Evolutionary conservation across 2,888 invertebrate genomes (phyloP).

Genomic region (Lapara coniferarum): DNA sequence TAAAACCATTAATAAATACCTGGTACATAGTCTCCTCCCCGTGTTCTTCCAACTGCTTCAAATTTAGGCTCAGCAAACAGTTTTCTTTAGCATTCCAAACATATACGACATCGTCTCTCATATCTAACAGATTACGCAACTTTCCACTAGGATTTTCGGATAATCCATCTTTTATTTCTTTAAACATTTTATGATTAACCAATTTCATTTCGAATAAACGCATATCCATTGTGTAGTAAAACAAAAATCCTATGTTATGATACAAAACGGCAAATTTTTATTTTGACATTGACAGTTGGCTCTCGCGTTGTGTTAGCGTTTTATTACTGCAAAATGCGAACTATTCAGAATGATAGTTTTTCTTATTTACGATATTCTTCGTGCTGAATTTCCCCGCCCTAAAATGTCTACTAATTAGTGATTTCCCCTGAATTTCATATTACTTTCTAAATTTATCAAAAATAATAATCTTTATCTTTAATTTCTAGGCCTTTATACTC

Average conservation of each 20-base stretch:
- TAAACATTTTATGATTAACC: constrained; percentile 84
- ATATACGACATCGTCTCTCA: constrained; percentile 87
- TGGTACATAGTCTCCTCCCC: constrained; percentile 83
- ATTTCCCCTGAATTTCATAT: too few relatives aligned
- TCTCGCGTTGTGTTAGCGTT: constrained; percentile 34
- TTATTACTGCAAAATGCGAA: not conserved
- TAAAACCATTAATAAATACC: constrained; percentile 69
- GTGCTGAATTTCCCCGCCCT: too few relatives aligned
- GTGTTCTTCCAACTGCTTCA: constrained; percentile 76
- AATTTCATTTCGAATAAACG: constrained; percentile 84
- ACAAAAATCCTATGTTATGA: constrained; percentile 48
- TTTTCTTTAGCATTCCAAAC: constrained; percentile 86
- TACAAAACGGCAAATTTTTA: constrained; percentile 39
- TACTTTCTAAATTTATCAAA: too few relatives aligned
- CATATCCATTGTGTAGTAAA: constrained; percentile 76
- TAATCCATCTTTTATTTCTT: constrained; percentile 81
- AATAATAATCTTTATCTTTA: too few relatives aligned
- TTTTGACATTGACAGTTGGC: constrained; percentile 44
- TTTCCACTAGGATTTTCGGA: constrained; percentile 79
- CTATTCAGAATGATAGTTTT: too few relatives aligned
- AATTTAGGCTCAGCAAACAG: constrained; percentile 85
- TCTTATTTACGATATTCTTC: too few relatives aligned
- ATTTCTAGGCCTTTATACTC: too few relatives aligned
- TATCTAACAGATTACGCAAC: constrained; percentile 85
- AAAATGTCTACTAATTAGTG: too few relatives aligned